Evolutionary conservation across 2,113 vertebrate species (phyloP).

Genomic region (Apistogramma diplotaenia): DNA sequence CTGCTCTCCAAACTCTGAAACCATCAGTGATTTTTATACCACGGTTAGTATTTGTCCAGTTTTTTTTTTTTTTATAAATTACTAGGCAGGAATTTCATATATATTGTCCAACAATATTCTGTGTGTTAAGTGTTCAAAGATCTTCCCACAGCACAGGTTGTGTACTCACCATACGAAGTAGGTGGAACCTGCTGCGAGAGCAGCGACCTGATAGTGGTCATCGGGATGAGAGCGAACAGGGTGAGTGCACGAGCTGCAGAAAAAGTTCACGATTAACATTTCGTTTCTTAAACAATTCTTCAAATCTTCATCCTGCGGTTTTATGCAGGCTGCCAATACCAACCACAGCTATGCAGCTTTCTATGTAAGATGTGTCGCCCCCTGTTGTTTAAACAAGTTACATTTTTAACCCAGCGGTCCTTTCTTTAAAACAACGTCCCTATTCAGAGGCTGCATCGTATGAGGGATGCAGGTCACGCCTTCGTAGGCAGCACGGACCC

Average conservation of each 20-base stretch:
- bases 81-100: not conserved
- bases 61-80: not conserved
- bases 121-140: not conserved
- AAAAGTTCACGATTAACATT: not conserved
- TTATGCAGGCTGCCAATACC: not conserved
- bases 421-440: not conserved
- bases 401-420: not conserved
- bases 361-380: not conserved
- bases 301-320: not conserved
- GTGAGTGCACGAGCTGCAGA: constrained; percentile 84
- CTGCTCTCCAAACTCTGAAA: not conserved
- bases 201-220: constrained; percentile 90
- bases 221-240: constrained; percentile 90
- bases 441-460: not conserved
- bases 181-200: constrained; percentile 87
- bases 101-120: not conserved
- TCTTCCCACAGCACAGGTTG: not conserved
- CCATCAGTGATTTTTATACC: not conserved
- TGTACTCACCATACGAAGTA: constrained; percentile 85
- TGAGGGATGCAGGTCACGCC: not conserved
- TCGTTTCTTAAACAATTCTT: not conserved
- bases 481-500: not conserved
- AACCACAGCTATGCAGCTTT: not conserved
- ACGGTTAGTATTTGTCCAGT: not conserved
- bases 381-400: not conserved